These are phyloP conservation scores for Drosophila kuntzei DNA, from an alignment of 2,888 invertebrate genomes.

Conservation along the genomic window DNA sequence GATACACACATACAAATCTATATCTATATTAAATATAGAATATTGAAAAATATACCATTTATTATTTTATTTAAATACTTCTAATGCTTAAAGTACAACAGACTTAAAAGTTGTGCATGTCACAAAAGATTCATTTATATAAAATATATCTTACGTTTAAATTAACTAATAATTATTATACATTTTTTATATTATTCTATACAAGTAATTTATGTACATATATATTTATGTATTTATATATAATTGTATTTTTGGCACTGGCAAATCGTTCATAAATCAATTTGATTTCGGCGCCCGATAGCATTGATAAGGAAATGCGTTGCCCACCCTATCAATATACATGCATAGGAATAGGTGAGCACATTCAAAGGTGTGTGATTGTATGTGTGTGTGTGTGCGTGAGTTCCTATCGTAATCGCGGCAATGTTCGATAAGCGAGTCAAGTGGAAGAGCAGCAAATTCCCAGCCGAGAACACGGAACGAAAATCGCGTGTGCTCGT, in stretches of 20 bases:
- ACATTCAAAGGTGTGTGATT: neutral
- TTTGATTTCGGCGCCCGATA: slow-evolving; percentile 71
- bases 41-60: neutral
- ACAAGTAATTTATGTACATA: neutral
- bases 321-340: slow-evolving; percentile 30
- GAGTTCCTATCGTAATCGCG: slow-evolving; percentile 55
- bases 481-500: slow-evolving; percentile 26
- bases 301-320: slow-evolving; percentile 57
- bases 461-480: slow-evolving; percentile 42
- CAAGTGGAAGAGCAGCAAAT: slow-evolving; percentile 57
- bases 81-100: too few species aligned
- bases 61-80: too few species aligned
- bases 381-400: slow-evolving; percentile 15
- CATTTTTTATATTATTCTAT: too few species aligned
- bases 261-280: slow-evolving; percentile 79
- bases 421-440: slow-evolving; percentile 53
- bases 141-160: too few species aligned
- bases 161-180: too few species aligned
- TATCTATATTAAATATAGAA: neutral
- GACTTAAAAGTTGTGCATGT: too few species aligned
- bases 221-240: slow-evolving; percentile 3
- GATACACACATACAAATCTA: neutral
- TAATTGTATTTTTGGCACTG: slow-evolving; percentile 54
- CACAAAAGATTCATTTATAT: too few species aligned
- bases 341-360: neutral